phyloP scores from a whole-genome alignment of 2,797 vertebrate genomes.

The Melanotaenia parkinsoni region DNA sequence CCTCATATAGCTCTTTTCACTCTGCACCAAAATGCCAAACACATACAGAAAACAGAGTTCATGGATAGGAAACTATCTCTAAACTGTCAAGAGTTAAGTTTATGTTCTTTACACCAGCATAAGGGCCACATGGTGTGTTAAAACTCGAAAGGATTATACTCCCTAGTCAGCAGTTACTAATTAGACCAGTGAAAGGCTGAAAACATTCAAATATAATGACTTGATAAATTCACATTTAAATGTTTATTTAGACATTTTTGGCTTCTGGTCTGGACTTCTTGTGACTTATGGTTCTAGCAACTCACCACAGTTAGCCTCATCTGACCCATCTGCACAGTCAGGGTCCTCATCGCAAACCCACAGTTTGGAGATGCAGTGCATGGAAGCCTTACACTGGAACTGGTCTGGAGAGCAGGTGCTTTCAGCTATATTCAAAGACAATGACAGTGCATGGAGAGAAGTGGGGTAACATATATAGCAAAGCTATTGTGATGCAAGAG shows the following conservation, averaged over 20 bases:
- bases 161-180: neutral
- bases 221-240: neutral
- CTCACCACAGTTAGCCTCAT: constrained; percentile 98
- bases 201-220: neutral
- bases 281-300: neutral
- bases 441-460: neutral
- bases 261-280: too few species aligned
- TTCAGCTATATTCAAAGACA: constrained; percentile 74
- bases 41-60: neutral
- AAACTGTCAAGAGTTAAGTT: neutral
- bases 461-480: neutral
- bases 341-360: constrained; percentile 99
- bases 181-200: neutral
- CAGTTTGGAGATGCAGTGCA: constrained; percentile 97
- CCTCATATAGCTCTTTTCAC: neutral
- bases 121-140: neutral
- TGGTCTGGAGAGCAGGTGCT: constrained; percentile 90
- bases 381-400: constrained; percentile 95
- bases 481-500: neutral
- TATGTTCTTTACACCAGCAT: neutral
- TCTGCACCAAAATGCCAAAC: neutral
- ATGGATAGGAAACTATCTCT: neutral
- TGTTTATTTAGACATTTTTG: neutral
- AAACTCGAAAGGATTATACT: neutral
- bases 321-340: constrained; percentile 96